Evolutionary conservation across 2,888 invertebrate genomes (phyloP), one percentile per base, ranked within the genome.

Genomic region (Perdita meconis): DNA sequence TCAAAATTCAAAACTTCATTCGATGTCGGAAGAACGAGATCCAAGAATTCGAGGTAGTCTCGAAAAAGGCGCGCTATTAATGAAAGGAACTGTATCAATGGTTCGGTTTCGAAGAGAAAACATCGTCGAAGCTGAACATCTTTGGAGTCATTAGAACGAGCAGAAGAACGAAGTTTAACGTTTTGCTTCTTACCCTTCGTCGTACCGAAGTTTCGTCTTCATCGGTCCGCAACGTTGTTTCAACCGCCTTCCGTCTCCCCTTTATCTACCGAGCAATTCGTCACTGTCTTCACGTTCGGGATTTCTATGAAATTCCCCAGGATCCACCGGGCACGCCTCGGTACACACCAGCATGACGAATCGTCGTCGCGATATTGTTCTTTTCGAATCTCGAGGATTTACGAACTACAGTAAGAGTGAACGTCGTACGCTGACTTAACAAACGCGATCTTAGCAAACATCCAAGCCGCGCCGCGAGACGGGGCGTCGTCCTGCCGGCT

Each of bases 211-310:
- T 67, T 82, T 77, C 70, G 74, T 73, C 68, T 82, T 70, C 73
- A 72, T 80, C 53, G 65, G 64, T 42, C 69, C 44, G 47, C 64
- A 72, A 59, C 71, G 68, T 74, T 77, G 75, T 65, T 77, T 56
- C 55, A 67, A 65, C 64, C 51, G 51, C 60, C 68, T 55, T 64
- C 78, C 70, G 59, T 67, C 59, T 74, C 59, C 74, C 63, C 47
- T 65, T 77, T 72, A 76, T 81, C 71, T 74, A 64, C 56, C 13
- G 68, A 38, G 77, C 78, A 85, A 86, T 86, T 87, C 84, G 86
- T 87, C 87, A 84, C 75, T 86, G 86, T 87, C 84, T 69, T 51
- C 63, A 77, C 55, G 73, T 74, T 65, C 63, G 77, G 73, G 78
- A 86, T 81, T 85, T 79, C 81, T 82, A 80, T 78, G 79, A 79